A percentile compares a stretch with the other conserved stretches of the same genome.
phyloP scores from a whole-genome alignment of 2,797 vertebrate genomes.

The Falco novaeseelandiae region DNA sequence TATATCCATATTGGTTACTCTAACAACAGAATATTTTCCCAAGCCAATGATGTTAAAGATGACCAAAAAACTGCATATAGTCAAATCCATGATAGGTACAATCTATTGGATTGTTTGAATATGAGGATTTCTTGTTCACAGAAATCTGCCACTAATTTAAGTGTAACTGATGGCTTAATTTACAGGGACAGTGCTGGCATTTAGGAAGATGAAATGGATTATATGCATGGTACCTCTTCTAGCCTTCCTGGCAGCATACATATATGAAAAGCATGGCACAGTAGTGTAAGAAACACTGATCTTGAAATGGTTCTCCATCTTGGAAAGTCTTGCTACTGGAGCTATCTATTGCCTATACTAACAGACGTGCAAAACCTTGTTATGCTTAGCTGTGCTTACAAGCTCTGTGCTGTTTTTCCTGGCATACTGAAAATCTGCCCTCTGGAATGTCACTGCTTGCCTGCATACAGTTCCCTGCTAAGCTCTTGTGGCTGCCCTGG shows the following conservation, averaged over 20 bases:
- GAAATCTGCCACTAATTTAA: not conserved
- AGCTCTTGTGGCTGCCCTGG: not conserved
- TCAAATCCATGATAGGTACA: not conserved
- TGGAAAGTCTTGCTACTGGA: not conserved
- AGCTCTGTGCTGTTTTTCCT: not conserved
- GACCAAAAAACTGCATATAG: fast-evolving
- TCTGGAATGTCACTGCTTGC: not conserved
- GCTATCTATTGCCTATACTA: not conserved
- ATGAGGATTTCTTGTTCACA: not conserved
- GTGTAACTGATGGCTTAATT: not conserved
- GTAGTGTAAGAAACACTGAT: not conserved
- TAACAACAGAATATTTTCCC: not conserved
- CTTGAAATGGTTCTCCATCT: not conserved
- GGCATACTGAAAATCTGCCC: not conserved
- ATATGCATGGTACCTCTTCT: not conserved
- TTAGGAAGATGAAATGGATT: not conserved
- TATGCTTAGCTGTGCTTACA: not conserved
- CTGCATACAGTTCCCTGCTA: not conserved
- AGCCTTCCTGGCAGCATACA: not conserved
- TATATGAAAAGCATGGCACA: not conserved
- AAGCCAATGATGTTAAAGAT: not conserved
- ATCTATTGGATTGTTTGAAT: not conserved
- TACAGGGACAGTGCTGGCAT: not conserved
- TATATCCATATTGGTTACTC: not conserved
- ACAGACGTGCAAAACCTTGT: not conserved